Base-by-base conservation (phyloP, 2,797 vertebrate species). In the Hemibagrus guttatus region DNA sequence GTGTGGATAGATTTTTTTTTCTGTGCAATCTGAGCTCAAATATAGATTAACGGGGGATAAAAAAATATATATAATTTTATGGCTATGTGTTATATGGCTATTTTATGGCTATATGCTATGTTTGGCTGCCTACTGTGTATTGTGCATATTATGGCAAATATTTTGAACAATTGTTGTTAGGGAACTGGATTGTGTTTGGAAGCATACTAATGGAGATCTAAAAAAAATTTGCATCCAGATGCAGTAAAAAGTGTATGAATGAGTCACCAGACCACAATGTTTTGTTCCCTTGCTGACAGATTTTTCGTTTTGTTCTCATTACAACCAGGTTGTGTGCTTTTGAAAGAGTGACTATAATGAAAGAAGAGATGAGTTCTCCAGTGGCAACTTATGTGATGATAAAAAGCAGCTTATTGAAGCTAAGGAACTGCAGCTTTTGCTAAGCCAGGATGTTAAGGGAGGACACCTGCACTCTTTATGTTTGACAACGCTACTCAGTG, bases 241-340 rank as follows among this genome's bases (percentile, higher is more conserved):
- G 42, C n/a, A 75, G 58, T 49, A 80, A 21, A 42, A 11, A 71
- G 39, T 72, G 28, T 7, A 42, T 0, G 68, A 56, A 21, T 49
- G 76, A 86, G 16, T 81, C 85, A 81, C 17, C 26, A 49, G 66
- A 81, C 76, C 78, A 81, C 39, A 72, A 63, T 35, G 39, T 71
- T 81, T 35, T 31, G 31, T 42, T 80, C 31, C 35, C 35, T 52
- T 42, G 52, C 63, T 21, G 35, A 71, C 26, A 71, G 35, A 66
- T 58, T 59, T n/a, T 59, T 23, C 11, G 1, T 35, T 35, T 58
- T 54, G 59, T 76, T 58, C n/a, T 11, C 17, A 85, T 83, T 69
- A 83, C 23, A 71, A 71, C 17, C 28, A 46, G 23, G 26, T 19
- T 46, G 35, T n/a, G 1, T 39, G 11, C 52, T 75, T 68, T 64